Evolutionary conservation across 2,797 vertebrate species (phyloP).

Genomic region (Limosa lapponica): DNA sequence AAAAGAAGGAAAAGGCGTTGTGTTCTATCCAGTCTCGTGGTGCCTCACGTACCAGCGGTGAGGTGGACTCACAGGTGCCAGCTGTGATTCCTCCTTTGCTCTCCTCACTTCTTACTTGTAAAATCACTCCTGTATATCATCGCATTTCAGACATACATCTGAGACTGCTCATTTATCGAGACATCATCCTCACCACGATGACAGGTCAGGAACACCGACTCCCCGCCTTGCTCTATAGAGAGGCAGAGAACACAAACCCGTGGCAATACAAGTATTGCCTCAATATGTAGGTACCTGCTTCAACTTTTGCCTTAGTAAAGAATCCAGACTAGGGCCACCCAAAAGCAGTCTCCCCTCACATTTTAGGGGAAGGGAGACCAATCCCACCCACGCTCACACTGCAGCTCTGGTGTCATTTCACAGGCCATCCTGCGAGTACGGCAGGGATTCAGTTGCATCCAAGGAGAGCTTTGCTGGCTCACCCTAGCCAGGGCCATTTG

Average conservation of each 20-base stretch:
- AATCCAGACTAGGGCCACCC: background rate
- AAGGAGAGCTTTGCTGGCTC: background rate
- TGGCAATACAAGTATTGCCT: background rate
- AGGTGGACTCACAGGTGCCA: background rate
- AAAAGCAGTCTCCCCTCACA: background rate
- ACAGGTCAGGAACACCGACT: background rate
- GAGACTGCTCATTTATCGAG: background rate
- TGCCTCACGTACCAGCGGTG: fast-evolving
- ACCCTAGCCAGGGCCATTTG: background rate
- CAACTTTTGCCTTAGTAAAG: background rate
- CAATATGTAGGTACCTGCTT: background rate
- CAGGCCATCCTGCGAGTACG: background rate
- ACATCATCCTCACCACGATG: background rate
- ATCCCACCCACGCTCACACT: background rate
- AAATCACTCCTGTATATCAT: background rate
- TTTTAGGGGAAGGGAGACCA: background rate
- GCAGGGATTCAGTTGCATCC: background rate
- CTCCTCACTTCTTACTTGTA: background rate
- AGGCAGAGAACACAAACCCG: background rate
- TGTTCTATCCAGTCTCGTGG: background rate
- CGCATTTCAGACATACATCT: background rate
- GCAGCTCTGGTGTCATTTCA: background rate
- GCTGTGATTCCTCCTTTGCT: background rate
- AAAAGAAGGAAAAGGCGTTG: background rate
- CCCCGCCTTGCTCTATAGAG: background rate